A percentile compares a stretch with the other conserved stretches of the same genome.
Conservation (phyloP, 2,888 invertebrate genomes). For the Polyploca ridens region DNA sequence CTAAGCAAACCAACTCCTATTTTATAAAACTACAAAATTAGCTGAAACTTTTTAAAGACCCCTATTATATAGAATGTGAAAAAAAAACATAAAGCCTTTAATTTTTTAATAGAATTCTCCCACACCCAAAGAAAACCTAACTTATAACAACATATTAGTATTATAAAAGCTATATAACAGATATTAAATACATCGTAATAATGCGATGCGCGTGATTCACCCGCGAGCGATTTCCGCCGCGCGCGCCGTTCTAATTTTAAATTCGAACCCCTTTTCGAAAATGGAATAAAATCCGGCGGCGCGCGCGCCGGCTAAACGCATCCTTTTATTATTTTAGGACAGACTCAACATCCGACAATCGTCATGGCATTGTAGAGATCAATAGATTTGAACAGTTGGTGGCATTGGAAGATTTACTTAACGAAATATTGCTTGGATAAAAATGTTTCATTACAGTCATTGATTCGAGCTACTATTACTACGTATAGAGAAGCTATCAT, state of each 20-base stretch:
- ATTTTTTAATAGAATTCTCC: too few species aligned
- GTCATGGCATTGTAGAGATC: conserved; percentile 34
- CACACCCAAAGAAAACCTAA: too few species aligned
- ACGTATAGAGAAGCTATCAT: too few species aligned
- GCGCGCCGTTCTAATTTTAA: conserved; percentile 75
- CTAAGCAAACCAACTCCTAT: too few species aligned
- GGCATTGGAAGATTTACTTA: background rate
- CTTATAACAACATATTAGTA: background rate
- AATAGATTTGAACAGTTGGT: conserved; percentile 4
- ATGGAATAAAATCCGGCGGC: conserved; percentile 77
- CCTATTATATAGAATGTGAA: too few species aligned
- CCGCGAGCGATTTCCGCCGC: conserved; percentile 74
- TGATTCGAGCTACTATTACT: too few species aligned
- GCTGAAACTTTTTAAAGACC: too few species aligned
- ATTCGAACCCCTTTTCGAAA: conserved; percentile 74
- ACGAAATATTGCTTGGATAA: background rate
- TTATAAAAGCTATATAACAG: conserved; percentile 10
- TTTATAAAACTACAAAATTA: too few species aligned
- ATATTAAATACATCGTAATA: conserved; percentile 13
- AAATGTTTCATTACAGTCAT: background rate
- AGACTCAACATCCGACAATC: conserved; percentile 49
- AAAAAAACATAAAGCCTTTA: too few species aligned
- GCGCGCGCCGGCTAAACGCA: conserved; percentile 53
- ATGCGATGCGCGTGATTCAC: conserved; percentile 66
- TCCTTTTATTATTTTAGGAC: conserved; percentile 79